A percentile compares a stretch with the other conserved stretches of the same genome.
phyloP scores from a whole-genome alignment of 92 coral and sea anemone species.

The Parazoanthus swiftii region DNA sequence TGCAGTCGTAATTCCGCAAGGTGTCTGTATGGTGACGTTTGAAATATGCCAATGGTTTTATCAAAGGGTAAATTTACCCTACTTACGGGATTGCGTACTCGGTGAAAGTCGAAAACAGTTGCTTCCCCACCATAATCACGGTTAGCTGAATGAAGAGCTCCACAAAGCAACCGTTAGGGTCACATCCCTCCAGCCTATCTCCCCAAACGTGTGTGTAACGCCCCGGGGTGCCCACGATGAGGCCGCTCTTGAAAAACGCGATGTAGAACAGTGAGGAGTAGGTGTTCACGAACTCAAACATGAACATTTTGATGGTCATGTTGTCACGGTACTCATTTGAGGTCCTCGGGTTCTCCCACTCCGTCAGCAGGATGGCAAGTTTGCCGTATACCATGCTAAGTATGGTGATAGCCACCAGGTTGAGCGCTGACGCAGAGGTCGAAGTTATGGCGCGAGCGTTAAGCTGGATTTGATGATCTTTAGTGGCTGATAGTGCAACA shows the following conservation, averaged over 20 bases:
- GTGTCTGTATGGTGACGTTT: too few species aligned
- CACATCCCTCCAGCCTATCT: too few species aligned
- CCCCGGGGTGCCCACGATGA: too few species aligned
- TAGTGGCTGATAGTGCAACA: constrained; percentile 80
- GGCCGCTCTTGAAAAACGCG: constrained; percentile 58
- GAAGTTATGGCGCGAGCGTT: constrained; percentile 84
- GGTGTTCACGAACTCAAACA: constrained; percentile 91
- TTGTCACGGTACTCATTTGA: constrained; percentile 77
- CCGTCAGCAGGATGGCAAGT: constrained; percentile 78
- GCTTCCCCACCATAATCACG: constrained; percentile 91
- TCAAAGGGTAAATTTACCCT: neutral
- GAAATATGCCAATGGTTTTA: too few species aligned
- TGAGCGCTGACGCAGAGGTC: constrained; percentile 31
- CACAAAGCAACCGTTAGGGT: too few species aligned
- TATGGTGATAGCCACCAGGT: constrained; percentile 77
- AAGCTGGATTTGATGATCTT: constrained; percentile 65
- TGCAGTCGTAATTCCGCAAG: too few species aligned
- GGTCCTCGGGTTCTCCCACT: constrained; percentile 98
- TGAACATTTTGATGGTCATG: constrained; percentile 86
- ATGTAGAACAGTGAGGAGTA: constrained; percentile 94
- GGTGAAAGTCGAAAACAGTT: constrained; percentile 56
- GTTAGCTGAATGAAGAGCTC: too few species aligned
- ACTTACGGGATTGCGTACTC: constrained; percentile 72
- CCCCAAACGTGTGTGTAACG: too few species aligned
- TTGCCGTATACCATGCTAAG: constrained; percentile 76